Evolutionary conservation across 35 echinoderm and acorn worm genomes (phyloP), one percentile per base, ranked within the genome.

Genomic region (Amphiura filiformis): DNA sequence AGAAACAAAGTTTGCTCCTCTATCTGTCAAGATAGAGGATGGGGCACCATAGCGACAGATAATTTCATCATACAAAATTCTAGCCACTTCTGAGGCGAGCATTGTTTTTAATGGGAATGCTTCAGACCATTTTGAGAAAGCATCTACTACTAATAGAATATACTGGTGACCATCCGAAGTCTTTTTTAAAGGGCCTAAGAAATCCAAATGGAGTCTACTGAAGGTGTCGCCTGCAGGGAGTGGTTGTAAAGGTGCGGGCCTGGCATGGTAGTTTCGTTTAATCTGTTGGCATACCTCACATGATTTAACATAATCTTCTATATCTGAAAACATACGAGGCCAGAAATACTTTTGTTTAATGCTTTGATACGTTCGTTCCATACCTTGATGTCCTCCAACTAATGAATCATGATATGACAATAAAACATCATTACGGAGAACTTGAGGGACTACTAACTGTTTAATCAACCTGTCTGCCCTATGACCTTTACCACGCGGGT

Each of bases 41-140:
- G 90, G 89, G n/a, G 90, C 83, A 80, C 83, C 89, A 76, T 92
- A 92, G 2, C 76, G 32, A 38, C 83, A 86, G 23, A 92, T 86
- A 0, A 92, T 86, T 87, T 92, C 90, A 42, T 78, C 56, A 76
- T 92, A 92, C 44, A 91, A 39, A 64, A 85, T 49, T 57, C 38
- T 37, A 9, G 90, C 76, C 75, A 91, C 76, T 85, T 91, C 89
- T 35, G 56, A 32, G 33, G 90, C 84, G 18, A 86, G 38, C 36
- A 87, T 61, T 13, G 90, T 81, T 41, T 87, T 92, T 5, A 92
- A 78, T 0, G 90, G 90, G 56, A 87, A 92, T 32, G 90, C 90
- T 81, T 81, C 84, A 23, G 65, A 84, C 84, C 90, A 92, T 37
- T 84, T 80, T 2, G 90, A 92, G 79, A 87, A 92, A 23, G 83